These are phyloP conservation scores for Pygocentrus nattereri DNA, from an alignment of 2,797 vertebrate genomes.

Conservation along the genomic window DNA sequence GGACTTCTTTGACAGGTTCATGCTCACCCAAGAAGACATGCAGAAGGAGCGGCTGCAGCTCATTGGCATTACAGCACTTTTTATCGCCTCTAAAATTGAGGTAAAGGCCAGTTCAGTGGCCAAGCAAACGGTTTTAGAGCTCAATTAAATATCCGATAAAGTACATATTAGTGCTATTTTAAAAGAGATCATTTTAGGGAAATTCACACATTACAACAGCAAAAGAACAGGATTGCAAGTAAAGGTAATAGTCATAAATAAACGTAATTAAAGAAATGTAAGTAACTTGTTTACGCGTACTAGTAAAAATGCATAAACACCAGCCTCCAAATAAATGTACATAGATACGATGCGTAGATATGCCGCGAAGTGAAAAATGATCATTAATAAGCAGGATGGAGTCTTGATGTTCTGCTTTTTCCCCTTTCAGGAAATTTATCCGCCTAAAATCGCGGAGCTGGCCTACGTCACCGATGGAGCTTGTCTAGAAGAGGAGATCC, in stretches of 20 bases:
- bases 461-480: constrained; percentile 89
- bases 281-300: too few species aligned
- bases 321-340: too few species aligned
- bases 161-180: background rate
- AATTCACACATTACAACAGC: too few species aligned
- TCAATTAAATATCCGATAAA: background rate
- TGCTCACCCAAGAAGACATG: constrained; percentile 85
- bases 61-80: constrained; percentile 89
- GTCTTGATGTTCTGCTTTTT: background rate
- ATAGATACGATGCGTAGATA: too few species aligned
- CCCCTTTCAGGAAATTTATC: constrained; percentile 84
- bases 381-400: too few species aligned
- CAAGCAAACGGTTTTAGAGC: background rate
- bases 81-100: constrained; percentile 93
- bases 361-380: too few species aligned
- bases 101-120: constrained; percentile 63
- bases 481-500: constrained; percentile 88
- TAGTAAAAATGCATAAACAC: too few species aligned
- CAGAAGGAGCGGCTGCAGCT: constrained; percentile 89
- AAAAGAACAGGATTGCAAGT: too few species aligned
- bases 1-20: constrained; percentile 93
- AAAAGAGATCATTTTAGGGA: too few species aligned
- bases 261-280: too few species aligned
- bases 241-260: too few species aligned
- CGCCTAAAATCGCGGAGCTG: constrained; percentile 89